Percentiles rank a stretch among this genome's conserved stretches.
Evolutionary conservation across 2,888 invertebrate species (phyloP).

Genomic region (Acanthosoma haemorrhoidale): DNA sequence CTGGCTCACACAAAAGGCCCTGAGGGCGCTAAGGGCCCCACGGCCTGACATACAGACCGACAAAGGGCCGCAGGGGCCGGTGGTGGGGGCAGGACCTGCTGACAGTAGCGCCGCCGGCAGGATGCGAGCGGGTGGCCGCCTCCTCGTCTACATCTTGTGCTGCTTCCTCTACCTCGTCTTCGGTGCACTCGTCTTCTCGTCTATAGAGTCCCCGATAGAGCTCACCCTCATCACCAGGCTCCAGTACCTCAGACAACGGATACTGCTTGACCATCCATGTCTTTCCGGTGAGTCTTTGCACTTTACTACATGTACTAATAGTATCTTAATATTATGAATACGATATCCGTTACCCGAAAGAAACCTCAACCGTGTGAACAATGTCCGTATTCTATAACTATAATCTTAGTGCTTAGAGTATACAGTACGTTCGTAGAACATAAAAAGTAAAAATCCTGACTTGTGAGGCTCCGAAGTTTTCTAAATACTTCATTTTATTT

Average conservation of each 20-base stretch:
- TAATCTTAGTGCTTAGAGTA: too few relatives aligned
- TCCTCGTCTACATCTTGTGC: slow-evolving; percentile 48
- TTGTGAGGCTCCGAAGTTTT: too few relatives aligned
- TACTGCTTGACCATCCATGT: slow-evolving; percentile 59
- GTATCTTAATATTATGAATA: too few relatives aligned
- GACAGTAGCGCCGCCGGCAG: not conserved
- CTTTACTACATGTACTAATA: too few relatives aligned
- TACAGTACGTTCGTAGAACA: too few relatives aligned
- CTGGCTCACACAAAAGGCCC: not conserved
- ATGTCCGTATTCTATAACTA: too few relatives aligned
- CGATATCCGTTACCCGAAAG: too few relatives aligned
- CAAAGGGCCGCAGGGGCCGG: not conserved
- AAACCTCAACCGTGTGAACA: too few relatives aligned
- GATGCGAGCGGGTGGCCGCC: slow-evolving; percentile 46
- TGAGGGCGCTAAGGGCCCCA: too few relatives aligned
- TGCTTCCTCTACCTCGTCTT: slow-evolving; percentile 58
- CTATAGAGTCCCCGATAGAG: slow-evolving; percentile 71
- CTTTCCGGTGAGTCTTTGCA: slow-evolving; percentile 62
- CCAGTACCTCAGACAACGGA: slow-evolving; percentile 53
- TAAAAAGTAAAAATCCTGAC: too few relatives aligned
- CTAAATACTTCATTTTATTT: too few relatives aligned
- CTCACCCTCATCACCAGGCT: slow-evolving; percentile 54
- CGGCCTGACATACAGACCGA: too few relatives aligned
- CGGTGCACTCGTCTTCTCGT: slow-evolving; percentile 73
- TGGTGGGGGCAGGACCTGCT: not conserved